Base-by-base conservation (phyloP, 92 coral and sea anemone genomes). In the Palythoa grandiflora region DNA sequence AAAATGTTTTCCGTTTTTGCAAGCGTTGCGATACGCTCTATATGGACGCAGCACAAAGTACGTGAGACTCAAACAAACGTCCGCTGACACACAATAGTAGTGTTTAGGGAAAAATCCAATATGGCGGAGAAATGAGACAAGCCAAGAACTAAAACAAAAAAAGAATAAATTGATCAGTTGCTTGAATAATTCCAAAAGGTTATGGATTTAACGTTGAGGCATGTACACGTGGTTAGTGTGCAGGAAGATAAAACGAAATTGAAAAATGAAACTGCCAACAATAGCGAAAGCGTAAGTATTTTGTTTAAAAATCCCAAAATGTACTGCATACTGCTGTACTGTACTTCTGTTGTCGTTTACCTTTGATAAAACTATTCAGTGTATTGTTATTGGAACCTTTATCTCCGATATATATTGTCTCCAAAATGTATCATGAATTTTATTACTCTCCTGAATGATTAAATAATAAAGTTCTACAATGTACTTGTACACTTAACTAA, bases 191-290 rank as follows among this genome's bases (percentile, higher is more conserved):
- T 38, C 38, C 39, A 21, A 10, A 40, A 63, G 20, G 44, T 21
- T 65, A 81, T 81, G 86, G 86, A 81, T 66, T 47, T 81, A 47
- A 81, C 86, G 4, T 66, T 81, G 2, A 66, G 86, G 86, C 86
- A 65, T 48, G 86, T 65, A 10, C 86, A 21, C 20, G 74, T 81
- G 86, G 75, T 17, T 66, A 71, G 74, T 17, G 12, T 50, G 14
- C 86, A 66, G 28, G 47, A 81, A 5, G 59, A 1, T 1, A 65
- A 65, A 48, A 44, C 57, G 5, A 71, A 20, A 13, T n/a, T 81
- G 75, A 28, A 14, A 36, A 8, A 19, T n/a, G 75, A 66, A 35
- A 47, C 21, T 19, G 38, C 74, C 0, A 11, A 48, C n/a, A n/a
- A 17, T 40, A 19, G 75, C 59, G 52, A 66, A 36, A 54, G n/a